These are phyloP conservation scores for Lottia gigantea DNA, from an alignment of 2,888 invertebrate species.

Conservation along the genomic window DNA sequence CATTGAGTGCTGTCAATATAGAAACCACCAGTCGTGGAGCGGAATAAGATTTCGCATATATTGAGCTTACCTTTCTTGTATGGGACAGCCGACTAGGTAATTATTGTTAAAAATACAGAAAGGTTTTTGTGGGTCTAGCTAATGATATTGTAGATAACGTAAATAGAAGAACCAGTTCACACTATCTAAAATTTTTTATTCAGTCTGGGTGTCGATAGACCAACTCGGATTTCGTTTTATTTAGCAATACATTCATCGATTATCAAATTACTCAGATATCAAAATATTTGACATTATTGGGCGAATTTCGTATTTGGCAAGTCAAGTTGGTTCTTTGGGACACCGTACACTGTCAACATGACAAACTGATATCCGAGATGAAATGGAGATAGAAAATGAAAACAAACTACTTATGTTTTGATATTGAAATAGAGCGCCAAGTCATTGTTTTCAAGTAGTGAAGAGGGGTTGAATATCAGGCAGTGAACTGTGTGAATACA, in stretches of 20 bases:
- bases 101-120: no score
- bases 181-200: no score
- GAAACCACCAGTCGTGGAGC: no score
- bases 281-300: constrained; percentile 11
- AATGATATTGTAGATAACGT: no score
- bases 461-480: not conserved
- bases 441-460: not conserved
- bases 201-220: no score
- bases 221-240: no score
- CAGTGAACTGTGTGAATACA: not conserved
- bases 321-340: constrained; percentile 6
- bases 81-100: no score
- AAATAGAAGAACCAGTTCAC: no score
- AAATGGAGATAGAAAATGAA: not conserved
- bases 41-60: no score
- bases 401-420: constrained; percentile 7
- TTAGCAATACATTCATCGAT: constrained; percentile 5
- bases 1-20: no score
- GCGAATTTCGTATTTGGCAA: constrained; percentile 7
- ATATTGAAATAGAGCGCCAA: constrained; percentile 2
- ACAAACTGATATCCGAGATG: constrained; percentile 1
- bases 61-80: no score
- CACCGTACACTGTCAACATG: constrained; percentile 6
- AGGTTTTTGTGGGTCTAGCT: no score
- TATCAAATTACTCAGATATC: constrained; percentile 6